Evolutionary conservation across 2,113 vertebrate species (phyloP).

Genomic region (Melanostigma gelatinosum): DNA sequence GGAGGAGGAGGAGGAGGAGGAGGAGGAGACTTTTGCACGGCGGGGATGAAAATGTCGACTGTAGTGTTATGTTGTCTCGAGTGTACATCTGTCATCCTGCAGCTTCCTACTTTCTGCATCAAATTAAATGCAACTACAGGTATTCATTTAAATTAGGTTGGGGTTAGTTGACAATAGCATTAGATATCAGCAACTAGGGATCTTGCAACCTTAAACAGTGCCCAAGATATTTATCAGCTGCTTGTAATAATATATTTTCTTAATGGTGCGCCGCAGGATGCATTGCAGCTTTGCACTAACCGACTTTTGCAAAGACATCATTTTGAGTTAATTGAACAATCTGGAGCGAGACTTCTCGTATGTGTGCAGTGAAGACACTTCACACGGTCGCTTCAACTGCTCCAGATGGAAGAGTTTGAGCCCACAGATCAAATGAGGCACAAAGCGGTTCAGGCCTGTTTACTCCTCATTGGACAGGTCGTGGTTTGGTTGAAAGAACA

Average conservation of each 20-base stretch:
- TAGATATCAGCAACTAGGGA: conserved; percentile 35
- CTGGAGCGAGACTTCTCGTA: not conserved
- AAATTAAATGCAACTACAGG: conserved; percentile 28
- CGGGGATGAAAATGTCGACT: conserved; percentile 20
- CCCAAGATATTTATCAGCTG: conserved; percentile 42
- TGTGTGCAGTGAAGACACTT: not conserved
- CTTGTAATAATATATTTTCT: conserved; percentile 36
- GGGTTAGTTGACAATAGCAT: conserved; percentile 23
- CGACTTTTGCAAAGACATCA: conserved; percentile 20
- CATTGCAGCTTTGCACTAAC: conserved; percentile 45
- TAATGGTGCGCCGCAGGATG: conserved; percentile 45
- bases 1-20: conserved; percentile 6
- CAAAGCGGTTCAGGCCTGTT: conserved; percentile 9
- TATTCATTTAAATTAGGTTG: conserved; percentile 45
- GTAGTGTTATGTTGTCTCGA: not conserved
- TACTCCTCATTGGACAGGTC: not conserved
- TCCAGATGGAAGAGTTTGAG: conserved; percentile 33
- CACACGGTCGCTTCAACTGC: conserved; percentile 5
- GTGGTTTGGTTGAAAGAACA: conserved; percentile 10
- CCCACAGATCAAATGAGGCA: conserved; percentile 26
- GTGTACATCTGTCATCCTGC: conserved; percentile 8
- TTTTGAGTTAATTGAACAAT: conserved; percentile 12
- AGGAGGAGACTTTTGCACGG: conserved; percentile 37
- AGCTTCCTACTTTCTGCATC: not conserved
- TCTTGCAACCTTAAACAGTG: conserved; percentile 34